phyloP scores from a whole-genome alignment of 2,113 vertebrate genomes.

The Polypterus bichir region DNA sequence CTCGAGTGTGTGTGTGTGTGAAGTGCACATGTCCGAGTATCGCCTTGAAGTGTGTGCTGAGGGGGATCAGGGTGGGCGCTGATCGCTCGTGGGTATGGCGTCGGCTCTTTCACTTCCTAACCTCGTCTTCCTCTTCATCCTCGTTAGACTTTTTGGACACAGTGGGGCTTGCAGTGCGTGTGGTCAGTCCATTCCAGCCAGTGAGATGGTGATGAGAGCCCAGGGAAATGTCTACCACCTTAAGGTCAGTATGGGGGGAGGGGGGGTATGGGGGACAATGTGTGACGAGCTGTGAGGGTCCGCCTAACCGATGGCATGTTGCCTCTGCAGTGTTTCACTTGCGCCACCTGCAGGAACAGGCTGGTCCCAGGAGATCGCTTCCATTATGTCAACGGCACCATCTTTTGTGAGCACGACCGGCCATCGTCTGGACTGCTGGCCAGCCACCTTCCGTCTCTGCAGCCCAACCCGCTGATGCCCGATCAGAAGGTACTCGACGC shows the following conservation, averaged over 20 bases:
- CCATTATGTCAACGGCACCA: conserved; percentile 55
- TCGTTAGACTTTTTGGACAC: conserved; percentile 55
- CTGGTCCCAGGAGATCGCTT: conserved; percentile 58
- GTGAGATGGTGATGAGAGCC: conserved; percentile 65
- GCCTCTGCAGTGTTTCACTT: conserved; percentile 51
- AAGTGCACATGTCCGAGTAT: too few relatives aligned
- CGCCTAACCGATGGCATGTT: not conserved
- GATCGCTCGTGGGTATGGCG: conserved; percentile 14
- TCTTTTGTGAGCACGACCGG: conserved; percentile 62
- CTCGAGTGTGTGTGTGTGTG: too few relatives aligned
- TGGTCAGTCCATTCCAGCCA: conserved; percentile 58
- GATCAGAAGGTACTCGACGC: conserved; percentile 52
- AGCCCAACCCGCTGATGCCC: conserved; percentile 39
- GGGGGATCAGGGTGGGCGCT: too few relatives aligned
- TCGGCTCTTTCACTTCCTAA: not conserved
- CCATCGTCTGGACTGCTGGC: conserved; percentile 41
- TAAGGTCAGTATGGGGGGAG: conserved; percentile 40
- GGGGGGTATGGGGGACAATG: not conserved
- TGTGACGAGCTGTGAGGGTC: not conserved
- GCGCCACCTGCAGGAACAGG: conserved; percentile 56
- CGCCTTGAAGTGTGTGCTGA: too few relatives aligned
- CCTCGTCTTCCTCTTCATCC: not conserved
- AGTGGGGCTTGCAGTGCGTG: conserved; percentile 59
- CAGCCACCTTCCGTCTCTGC: conserved; percentile 42
- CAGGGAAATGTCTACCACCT: conserved; percentile 61